Evolutionary conservation across 2,113 vertebrate genomes (phyloP).

Genomic region (Microtus ochrogaster): DNA sequence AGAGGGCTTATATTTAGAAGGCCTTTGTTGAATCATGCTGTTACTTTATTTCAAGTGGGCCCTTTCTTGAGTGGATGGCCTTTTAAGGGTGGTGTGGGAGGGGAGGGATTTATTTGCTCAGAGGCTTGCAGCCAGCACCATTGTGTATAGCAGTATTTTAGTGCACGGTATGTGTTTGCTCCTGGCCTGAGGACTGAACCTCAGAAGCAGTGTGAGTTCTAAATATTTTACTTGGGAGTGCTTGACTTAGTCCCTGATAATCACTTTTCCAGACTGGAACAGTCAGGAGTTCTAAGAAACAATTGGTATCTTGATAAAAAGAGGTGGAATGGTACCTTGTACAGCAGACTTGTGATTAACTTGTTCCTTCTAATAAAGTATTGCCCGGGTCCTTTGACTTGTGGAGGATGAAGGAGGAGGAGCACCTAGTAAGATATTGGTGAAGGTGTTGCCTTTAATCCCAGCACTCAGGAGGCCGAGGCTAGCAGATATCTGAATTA

Average conservation of each 20-base stretch:
- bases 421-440: no score
- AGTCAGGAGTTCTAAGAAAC: not conserved
- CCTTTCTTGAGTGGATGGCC: not conserved
- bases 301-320: not conserved
- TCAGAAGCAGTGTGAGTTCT: not conserved
- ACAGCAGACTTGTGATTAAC: not conserved
- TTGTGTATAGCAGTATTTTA: not conserved
- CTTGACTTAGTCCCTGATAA: not conserved
- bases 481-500: not conserved
- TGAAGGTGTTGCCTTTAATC: not conserved
- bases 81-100: not conserved
- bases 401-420: not conserved
- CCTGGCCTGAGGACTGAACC: accelerated
- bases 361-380: not conserved
- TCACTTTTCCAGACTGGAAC: not conserved
- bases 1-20: not conserved
- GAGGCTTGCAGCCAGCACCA: not conserved
- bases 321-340: not conserved
- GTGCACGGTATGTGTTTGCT: not conserved
- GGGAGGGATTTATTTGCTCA: not conserved
- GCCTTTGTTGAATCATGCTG: not conserved
- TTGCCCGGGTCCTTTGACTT: not conserved
- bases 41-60: not conserved
- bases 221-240: not conserved
- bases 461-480: not conserved